Evolutionary conservation across 1,140 invertebrate genomes (phyloP).

Genomic region (Adoxophyes honmai): DNA sequence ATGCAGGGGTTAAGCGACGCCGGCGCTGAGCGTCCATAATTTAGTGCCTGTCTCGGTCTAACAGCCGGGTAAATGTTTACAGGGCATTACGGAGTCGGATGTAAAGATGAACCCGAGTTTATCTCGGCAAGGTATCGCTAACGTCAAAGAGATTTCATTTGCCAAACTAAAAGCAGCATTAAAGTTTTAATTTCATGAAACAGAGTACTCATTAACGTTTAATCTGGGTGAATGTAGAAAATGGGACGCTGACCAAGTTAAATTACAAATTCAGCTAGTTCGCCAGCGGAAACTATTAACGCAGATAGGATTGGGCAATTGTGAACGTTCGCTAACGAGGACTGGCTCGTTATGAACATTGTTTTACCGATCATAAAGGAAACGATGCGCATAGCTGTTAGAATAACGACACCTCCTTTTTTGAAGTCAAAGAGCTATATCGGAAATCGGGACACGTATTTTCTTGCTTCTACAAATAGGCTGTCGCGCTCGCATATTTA

Average conservation of each 20-base stretch:
- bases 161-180: too few species aligned
- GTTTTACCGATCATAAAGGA: not conserved
- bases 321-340: constrained; percentile 4
- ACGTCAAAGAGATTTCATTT: too few species aligned
- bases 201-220: too few species aligned
- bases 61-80: too few species aligned
- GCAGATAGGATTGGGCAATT: not conserved
- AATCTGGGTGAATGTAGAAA: too few species aligned
- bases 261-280: too few species aligned
- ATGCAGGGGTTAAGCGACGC: not conserved
- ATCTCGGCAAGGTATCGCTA: too few species aligned
- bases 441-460: not conserved
- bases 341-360: not conserved
- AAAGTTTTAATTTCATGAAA: too few species aligned
- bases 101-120: too few species aligned
- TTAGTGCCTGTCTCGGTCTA: constrained; percentile 6
- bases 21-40: constrained; percentile 1
- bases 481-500: constrained; percentile 2
- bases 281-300: too few species aligned
- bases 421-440: not conserved
- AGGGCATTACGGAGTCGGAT: not conserved
- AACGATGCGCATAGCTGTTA: constrained; percentile 6
- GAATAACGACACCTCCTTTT: not conserved
- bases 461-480: constrained; percentile 11
- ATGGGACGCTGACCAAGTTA: too few species aligned